These are phyloP conservation scores for Poeciliopsis occidentalis DNA, from an alignment of 2,113 vertebrate genomes.

Conservation along the genomic window DNA sequence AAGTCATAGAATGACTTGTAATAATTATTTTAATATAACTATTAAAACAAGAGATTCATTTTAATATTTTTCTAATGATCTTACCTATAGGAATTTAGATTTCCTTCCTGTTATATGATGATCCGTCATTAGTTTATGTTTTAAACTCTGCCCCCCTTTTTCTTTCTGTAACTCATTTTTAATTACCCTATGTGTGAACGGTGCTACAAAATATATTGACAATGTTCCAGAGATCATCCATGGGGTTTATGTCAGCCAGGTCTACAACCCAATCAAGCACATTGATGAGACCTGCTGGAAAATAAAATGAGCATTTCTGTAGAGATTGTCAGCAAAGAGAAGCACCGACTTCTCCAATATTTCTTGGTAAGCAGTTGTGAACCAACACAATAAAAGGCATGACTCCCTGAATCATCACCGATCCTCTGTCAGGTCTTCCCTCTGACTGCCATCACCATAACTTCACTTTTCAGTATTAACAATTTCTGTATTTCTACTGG, in stretches of 20 bases:
- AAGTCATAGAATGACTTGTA: no score
- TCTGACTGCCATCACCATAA: no score
- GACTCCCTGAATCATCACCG: no score
- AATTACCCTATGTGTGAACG: no score
- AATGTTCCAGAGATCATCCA: not conserved
- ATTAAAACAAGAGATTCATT: no score
- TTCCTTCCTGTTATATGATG: not conserved
- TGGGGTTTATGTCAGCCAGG: not conserved
- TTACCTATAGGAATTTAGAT: not conserved
- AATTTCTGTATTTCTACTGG: no score
- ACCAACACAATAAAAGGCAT: no score
- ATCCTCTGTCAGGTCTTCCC: no score
- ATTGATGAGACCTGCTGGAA: not conserved
- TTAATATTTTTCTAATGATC: not conserved
- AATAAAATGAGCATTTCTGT: not conserved
- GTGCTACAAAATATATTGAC: not conserved
- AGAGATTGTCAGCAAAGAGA: not conserved
- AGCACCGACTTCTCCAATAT: not conserved
- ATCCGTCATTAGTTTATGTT: not conserved
- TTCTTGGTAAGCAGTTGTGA: not conserved
- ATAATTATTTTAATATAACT: no score
- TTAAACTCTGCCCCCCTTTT: not conserved
- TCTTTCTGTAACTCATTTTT: no score
- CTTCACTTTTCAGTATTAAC: no score
- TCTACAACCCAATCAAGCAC: not conserved